Evolutionary conservation across 2,888 invertebrate genomes (phyloP), one percentile per base, ranked within the genome.

Genomic region (Hypselothyrea guttata): DNA sequence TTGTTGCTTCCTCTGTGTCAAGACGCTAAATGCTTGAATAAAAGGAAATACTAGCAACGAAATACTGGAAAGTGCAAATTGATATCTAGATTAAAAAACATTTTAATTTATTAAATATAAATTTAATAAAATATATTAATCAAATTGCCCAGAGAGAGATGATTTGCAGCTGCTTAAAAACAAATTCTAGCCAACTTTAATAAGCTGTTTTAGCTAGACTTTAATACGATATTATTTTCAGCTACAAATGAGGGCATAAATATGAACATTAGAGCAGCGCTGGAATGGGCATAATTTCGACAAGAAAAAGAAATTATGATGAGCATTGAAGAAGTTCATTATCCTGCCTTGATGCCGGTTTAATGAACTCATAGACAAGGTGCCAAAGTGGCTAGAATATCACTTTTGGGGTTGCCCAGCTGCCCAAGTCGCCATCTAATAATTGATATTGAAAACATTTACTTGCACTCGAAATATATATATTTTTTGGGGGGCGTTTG

Each of bases 371-470:
- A 27, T 42, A 53, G 71, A 63, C 37, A 55, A 79, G 83, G 78
- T 79, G 79, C 74, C 76, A 65, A 65, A 47, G 68, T 65, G 65
- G 75, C 64, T 64, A 52, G 38, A 58, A 63, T 67, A 53, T 48
- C 63, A 52, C 49, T 42, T 22, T 28, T 38, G 44, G 47, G 38
- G 33, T 15, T 7, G 4, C 27, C 13, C 40, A 11, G 12, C 37
- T 11, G 13, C 12, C 4, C n/a, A 15, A 31, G 35, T 7, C 18
- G 27, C 28, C 22, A 44, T 40, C 58, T 75, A 72, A 83, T 79
- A 72, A 79, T 79, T 83, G 74, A 83, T 83, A 79, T 74, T 79
- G 76, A 76, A 82, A 77, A 73, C 63, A 78, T 75, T 64, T 45
- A 46, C 61, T 46, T 51, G 59, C 52, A 49, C 53, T 57, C 41